Evolutionary conservation across 2,113 vertebrate species (phyloP).

Genomic region (Tyrannus savana): DNA sequence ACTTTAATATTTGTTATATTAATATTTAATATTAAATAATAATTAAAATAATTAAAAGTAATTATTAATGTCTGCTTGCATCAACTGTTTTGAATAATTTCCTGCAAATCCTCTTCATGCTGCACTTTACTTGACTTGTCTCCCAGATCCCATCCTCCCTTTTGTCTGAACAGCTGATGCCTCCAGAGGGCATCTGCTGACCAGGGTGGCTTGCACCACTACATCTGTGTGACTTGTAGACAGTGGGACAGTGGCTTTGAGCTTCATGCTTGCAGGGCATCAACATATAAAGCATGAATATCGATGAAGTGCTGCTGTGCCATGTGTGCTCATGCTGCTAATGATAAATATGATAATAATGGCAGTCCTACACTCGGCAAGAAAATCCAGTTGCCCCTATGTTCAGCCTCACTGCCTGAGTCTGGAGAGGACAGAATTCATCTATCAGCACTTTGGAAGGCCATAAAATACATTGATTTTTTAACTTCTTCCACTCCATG

Average conservation of each 20-base stretch:
- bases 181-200: not conserved
- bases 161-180: not conserved
- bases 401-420: not conserved
- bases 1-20: too few relatives aligned
- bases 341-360: not conserved
- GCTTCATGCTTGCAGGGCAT: not conserved
- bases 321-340: not conserved
- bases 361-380: not conserved
- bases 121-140: not conserved
- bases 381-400: not conserved
- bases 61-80: not conserved
- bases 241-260: not conserved
- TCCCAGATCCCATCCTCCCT: not conserved
- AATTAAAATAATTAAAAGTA: too few relatives aligned
- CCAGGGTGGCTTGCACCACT: not conserved
- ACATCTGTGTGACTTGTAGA: not conserved
- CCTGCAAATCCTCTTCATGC: not conserved
- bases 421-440: not conserved
- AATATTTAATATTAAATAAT: too few relatives aligned
- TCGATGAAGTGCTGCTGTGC: not conserved
- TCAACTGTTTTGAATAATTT: not conserved
- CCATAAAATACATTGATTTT: conserved; percentile 10
- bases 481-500: not conserved
- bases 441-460: not conserved
- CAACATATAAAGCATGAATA: not conserved